Percentiles rank a stretch among this genome's conserved stretches.
Evolutionary conservation across 2,797 vertebrate species (phyloP).

Genomic region (Myotis findleyi): DNA sequence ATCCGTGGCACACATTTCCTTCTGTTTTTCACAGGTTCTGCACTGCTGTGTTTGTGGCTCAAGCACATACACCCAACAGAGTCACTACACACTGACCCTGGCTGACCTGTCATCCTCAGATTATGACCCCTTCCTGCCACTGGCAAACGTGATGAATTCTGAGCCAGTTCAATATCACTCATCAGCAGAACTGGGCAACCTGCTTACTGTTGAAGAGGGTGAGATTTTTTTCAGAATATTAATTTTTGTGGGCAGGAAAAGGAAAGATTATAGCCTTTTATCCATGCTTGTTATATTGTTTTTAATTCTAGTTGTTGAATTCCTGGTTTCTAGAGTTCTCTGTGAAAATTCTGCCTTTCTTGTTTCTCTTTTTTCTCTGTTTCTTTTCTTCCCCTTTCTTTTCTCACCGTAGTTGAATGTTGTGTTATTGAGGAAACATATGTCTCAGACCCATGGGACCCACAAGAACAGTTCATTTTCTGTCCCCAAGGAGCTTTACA

Average conservation of each 20-base stretch:
- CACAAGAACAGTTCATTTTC: not conserved
- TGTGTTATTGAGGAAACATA: not conserved
- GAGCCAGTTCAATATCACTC: slow-evolving; percentile 90
- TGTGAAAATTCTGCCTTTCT: not conserved
- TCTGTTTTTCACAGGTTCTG: slow-evolving; percentile 89
- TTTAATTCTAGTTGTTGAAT: not conserved
- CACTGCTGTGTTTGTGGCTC: slow-evolving; percentile 97
- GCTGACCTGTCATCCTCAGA: slow-evolving; percentile 93
- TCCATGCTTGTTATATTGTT: not conserved
- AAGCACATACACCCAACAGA: slow-evolving; percentile 95
- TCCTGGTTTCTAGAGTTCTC: not conserved
- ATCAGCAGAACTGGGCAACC: slow-evolving; percentile 91
- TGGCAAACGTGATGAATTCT: slow-evolving; percentile 93
- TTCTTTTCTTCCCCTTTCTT: not conserved
- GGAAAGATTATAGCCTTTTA: not conserved
- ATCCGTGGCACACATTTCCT: not conserved
- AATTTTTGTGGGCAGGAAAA: not conserved
- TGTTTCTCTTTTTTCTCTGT: not conserved
- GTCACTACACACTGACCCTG: slow-evolving; percentile 95
- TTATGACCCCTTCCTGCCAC: slow-evolving; percentile 94
- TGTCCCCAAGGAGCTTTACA: not conserved
- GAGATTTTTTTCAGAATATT: slow-evolving; percentile 72
- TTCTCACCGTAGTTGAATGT: not conserved
- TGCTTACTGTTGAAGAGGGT: slow-evolving; percentile 98
- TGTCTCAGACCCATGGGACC: not conserved